These are phyloP conservation scores for Drosophila glabriapex DNA, from an alignment of 2,888 invertebrate species.

Conservation along the genomic window DNA sequence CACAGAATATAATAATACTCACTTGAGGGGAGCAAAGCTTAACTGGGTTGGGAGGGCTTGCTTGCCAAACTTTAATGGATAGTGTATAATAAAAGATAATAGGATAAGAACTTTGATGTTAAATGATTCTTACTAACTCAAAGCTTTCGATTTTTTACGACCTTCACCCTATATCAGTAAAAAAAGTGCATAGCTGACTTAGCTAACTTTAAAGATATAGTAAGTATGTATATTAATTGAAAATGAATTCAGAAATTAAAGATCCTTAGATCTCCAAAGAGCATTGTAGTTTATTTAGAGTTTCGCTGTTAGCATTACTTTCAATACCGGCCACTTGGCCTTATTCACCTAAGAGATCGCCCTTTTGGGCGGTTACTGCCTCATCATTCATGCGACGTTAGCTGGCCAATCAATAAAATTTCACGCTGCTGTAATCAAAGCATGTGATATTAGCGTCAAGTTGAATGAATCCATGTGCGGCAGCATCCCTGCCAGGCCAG, in stretches of 20 bases:
- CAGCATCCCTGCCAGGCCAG: constrained; percentile 35
- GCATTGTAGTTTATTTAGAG: not conserved
- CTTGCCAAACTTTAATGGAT: not conserved
- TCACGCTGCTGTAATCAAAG: constrained; percentile 84
- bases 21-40: too few relatives aligned
- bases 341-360: constrained; percentile 22
- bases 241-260: not conserved
- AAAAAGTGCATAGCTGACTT: not conserved
- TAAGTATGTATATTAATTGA: not conserved
- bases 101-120: not conserved
- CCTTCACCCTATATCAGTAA: not conserved
- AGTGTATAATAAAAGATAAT: not conserved
- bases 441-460: constrained; percentile 82
- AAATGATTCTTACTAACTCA: not conserved
- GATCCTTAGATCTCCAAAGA: not conserved
- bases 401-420: constrained; percentile 84
- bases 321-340: constrained; percentile 10
- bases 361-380: constrained; percentile 30
- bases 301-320: constrained; percentile 19
- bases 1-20: not conserved
- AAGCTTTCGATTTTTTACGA: not conserved
- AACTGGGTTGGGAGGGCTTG: not conserved
- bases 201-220: not conserved
- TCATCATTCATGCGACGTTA: constrained; percentile 68
- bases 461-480: constrained; percentile 76